phyloP scores from a whole-genome alignment of 2,113 vertebrate species.

The Bos javanicus region DNA sequence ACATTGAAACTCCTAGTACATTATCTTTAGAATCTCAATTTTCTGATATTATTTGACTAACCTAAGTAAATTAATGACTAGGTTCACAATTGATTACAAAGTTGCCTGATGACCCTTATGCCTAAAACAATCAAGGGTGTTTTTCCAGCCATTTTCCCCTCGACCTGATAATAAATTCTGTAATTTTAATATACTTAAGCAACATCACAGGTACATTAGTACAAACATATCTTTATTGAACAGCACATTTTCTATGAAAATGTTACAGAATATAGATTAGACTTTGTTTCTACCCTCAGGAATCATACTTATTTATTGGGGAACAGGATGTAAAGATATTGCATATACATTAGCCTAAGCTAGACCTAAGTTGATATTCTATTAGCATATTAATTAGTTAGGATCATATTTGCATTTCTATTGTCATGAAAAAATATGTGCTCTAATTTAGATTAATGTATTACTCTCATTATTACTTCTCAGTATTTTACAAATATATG shows the following conservation, averaged over 20 bases:
- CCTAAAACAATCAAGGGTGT: background rate
- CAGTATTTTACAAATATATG: background rate
- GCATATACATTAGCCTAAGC: background rate
- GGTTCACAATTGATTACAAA: background rate
- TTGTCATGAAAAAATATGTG: slow-evolving; percentile 50
- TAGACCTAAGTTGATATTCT: background rate
- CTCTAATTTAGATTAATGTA: slow-evolving; percentile 50
- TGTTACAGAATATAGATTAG: background rate
- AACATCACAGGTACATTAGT: background rate
- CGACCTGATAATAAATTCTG: background rate
- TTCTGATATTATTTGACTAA: background rate
- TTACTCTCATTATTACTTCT: slow-evolving; percentile 48
- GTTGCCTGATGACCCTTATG: background rate
- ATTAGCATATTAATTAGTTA: slow-evolving; percentile 49
- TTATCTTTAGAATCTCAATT: background rate
- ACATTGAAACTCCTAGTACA: background rate
- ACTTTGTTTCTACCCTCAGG: background rate
- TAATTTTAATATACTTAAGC: background rate
- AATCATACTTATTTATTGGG: background rate
- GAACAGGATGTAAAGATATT: background rate
- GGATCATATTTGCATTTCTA: slow-evolving; percentile 49
- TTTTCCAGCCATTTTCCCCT: background rate
- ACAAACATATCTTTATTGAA: background rate
- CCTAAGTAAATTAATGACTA: background rate
- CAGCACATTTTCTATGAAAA: background rate